phyloP scores from a whole-genome alignment of 2,888 invertebrate genomes.

The Meloe dianella region DNA sequence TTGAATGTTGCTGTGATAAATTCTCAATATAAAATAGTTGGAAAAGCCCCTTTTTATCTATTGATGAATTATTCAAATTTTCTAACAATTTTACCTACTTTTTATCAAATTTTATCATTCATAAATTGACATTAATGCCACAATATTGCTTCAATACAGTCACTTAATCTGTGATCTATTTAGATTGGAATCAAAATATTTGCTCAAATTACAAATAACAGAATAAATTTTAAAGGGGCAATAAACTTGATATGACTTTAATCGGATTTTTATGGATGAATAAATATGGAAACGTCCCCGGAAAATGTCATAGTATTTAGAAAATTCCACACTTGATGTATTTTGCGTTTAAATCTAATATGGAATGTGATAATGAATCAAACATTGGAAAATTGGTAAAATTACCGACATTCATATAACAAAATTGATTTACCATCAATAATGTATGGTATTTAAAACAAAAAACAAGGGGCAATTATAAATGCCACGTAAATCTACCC shows the following conservation, averaged over 20 bases:
- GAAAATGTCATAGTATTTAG: neutral
- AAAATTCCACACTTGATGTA: neutral
- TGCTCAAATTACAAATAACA: neutral
- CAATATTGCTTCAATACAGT: neutral
- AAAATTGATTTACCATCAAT: neutral
- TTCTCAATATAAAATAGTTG: neutral
- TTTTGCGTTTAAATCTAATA: neutral
- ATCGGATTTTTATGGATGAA: neutral
- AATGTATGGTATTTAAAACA: neutral
- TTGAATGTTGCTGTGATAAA: neutral
- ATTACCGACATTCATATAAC: neutral
- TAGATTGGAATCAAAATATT: neutral
- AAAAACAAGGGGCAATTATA: neutral
- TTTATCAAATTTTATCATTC: neutral
- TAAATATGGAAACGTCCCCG: neutral
- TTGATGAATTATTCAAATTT: conserved; percentile 7
- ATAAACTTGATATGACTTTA: neutral
- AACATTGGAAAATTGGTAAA: neutral
- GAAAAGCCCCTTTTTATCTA: neutral
- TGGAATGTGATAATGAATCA: neutral
- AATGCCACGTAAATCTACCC: no score
- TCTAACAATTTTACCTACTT: neutral
- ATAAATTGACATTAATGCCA: neutral
- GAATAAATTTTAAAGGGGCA: neutral
- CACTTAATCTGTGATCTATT: neutral